Base-by-base conservation (phyloP, 2,888 invertebrate species). In the Steinernema hermaphroditum region DNA sequence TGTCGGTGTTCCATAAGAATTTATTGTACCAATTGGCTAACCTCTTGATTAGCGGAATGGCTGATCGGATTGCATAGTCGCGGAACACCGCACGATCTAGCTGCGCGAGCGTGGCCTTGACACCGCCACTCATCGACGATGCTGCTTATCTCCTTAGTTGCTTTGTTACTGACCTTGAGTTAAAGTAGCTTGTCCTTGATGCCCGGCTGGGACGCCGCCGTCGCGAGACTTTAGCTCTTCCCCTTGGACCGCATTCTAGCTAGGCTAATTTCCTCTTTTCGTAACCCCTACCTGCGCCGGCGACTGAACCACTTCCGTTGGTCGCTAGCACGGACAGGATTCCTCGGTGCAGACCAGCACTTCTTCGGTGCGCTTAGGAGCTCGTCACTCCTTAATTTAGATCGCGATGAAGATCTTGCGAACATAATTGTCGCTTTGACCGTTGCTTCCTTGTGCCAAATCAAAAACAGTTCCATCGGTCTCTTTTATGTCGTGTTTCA, bases 121-220 rank as follows among this genome's bases (percentile, higher is more conserved):
- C 62, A 62, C 62, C 62, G 62, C 62, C 29, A 62, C 62, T 62
- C 62, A 62, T 62, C 62, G 29, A 62, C 62, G 62, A 62, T 62
- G 27, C 62, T 62, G 62, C 62, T 62, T 62, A 62, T 62, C 62
- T 62, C 62, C 62, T 62, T 62, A 62, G 62, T 62, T 62, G 62
- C 62, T 62, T 62, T 62, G 62, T 62, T 62, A 62, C 62, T 62
- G 62, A 62, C 62, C 62, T 62, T 62, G 62, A 62, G 62, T 62
- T 32, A 62, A 62, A 62, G 62, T 62, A 62, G 62, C 62, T 62
- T 62, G 62, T 62, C 62, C 62, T 62, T 62, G 62, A 62, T 62
- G 62, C 32, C 34, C 29, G 62, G 62, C 62, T 62, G 62, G 62
- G 62, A 62, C 62, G 27, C 62, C 9, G 16, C 32, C 62, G 62